phyloP scores from a whole-genome alignment of 2,113 vertebrate species.

The Dicentrarchus labrax region DNA sequence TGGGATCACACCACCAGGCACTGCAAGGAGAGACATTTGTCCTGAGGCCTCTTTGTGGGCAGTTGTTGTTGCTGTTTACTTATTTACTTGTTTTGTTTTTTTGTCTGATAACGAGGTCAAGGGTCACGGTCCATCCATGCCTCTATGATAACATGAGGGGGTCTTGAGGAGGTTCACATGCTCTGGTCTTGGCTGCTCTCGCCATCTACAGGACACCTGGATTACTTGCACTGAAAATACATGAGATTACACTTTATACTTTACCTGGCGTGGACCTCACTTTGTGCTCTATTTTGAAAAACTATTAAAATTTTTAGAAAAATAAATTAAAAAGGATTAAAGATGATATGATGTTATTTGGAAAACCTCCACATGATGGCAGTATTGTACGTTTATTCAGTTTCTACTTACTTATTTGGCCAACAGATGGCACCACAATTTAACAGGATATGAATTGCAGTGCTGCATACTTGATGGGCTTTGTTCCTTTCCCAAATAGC shows the following conservation, averaged over 20 bases:
- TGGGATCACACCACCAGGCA: conserved; percentile 2
- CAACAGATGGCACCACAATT: conserved; percentile 54
- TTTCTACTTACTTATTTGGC: background rate
- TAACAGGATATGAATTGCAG: background rate
- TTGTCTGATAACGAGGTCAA: conserved; percentile 39
- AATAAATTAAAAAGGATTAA: background rate
- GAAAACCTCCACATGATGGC: conserved; percentile 47
- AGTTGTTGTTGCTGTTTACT: conserved; percentile 1
- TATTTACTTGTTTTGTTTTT: conserved; percentile 38
- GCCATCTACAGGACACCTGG: conserved; percentile 27
- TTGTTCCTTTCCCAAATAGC: background rate
- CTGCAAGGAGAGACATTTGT: conserved; percentile 2
- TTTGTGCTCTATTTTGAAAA: background rate
- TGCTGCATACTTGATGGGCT: background rate
- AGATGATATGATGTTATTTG: background rate
- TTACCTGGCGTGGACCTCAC: background rate
- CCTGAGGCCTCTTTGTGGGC: background rate
- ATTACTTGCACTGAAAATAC: background rate
- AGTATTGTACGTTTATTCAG: background rate
- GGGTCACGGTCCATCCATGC: background rate
- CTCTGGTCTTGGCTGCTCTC: background rate
- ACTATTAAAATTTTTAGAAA: too few species aligned
- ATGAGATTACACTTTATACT: background rate
- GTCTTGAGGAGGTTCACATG: conserved; percentile 12
- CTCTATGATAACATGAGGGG: background rate